Conservation (phyloP, 2,888 invertebrate genomes). For the Caenorhabditis plicata region DNA sequence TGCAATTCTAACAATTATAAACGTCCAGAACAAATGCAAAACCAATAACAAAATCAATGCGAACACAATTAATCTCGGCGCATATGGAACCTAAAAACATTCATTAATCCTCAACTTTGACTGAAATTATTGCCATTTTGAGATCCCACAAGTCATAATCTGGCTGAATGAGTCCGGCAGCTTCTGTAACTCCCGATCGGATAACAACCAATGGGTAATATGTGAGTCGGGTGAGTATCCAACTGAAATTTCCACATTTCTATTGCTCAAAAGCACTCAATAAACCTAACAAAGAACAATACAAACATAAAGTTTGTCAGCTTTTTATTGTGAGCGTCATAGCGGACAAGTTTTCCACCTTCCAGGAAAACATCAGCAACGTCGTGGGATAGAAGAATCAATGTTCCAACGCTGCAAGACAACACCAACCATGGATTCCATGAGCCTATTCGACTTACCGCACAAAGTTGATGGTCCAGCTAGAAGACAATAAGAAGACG, state of each 20-base stretch:
- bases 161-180: slow-evolving; percentile 56
- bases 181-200: slow-evolving; percentile 53
- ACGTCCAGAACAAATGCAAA: slow-evolving; percentile 62
- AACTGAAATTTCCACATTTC: too few species aligned
- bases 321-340: slow-evolving; percentile 42
- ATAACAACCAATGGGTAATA: slow-evolving; percentile 59
- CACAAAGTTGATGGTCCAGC: slow-evolving; percentile 65
- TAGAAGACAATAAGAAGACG: slow-evolving; percentile 67
- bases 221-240: slow-evolving; percentile 55
- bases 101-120: background rate
- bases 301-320: slow-evolving; percentile 54
- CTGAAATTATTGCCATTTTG: slow-evolving; percentile 19
- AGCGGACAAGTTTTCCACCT: slow-evolving; percentile 63
- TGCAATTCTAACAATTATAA: slow-evolving; percentile 49
- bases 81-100: slow-evolving; percentile 47
- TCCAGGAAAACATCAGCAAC: slow-evolving; percentile 68
- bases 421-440: too few species aligned
- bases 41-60: slow-evolving; percentile 49
- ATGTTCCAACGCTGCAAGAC: slow-evolving; percentile 60
- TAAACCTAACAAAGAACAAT: slow-evolving; percentile 51
- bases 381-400: slow-evolving; percentile 68
- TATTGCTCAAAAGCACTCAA: too few species aligned
- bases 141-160: slow-evolving; percentile 52
- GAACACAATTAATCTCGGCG: slow-evolving; percentile 54
- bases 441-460: slow-evolving; percentile 9